Percentiles rank a stretch among this genome's conserved stretches.
Conservation (phyloP, 2,797 vertebrate genomes). For the Lates japonicus region DNA sequence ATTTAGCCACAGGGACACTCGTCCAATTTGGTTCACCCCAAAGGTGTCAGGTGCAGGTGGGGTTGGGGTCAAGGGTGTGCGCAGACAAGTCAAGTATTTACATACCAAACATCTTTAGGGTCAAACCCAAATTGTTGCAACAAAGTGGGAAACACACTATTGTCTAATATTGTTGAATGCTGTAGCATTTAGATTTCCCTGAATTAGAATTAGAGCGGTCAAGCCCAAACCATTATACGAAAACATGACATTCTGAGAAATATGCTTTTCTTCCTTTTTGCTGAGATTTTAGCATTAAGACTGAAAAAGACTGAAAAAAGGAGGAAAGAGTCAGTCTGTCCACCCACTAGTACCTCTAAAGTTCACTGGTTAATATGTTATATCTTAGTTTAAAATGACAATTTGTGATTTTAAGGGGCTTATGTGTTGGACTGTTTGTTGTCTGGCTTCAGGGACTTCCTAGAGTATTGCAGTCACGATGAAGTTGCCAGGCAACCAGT, state of each 20-base stretch:
- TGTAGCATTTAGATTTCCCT: slow-evolving; percentile 3
- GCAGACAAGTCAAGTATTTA: slow-evolving; percentile 23
- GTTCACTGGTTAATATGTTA: neutral
- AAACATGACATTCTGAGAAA: neutral
- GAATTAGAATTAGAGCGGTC: neutral
- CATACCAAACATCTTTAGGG: slow-evolving; percentile 10
- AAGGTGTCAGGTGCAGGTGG: slow-evolving; percentile 1
- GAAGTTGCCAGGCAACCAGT: neutral
- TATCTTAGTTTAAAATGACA: neutral
- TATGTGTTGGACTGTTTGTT: neutral
- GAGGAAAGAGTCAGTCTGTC: neutral
- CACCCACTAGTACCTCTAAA: neutral
- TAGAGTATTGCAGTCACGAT: neutral
- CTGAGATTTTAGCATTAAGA: neutral
- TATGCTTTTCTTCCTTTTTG: neutral
- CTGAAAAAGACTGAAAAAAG: neutral
- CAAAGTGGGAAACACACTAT: slow-evolving; percentile 8
- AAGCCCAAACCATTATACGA: neutral
- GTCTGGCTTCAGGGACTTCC: neutral
- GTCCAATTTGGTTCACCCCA: slow-evolving; percentile 19
- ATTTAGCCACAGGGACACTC: neutral
- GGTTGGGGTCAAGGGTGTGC: slow-evolving; percentile 21
- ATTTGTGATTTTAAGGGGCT: neutral
- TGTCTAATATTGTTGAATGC: neutral
- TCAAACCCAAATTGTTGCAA: neutral